Base-by-base conservation (phyloP, 2,888 invertebrate genomes). In the Himalopsyche kuldschensis region DNA sequence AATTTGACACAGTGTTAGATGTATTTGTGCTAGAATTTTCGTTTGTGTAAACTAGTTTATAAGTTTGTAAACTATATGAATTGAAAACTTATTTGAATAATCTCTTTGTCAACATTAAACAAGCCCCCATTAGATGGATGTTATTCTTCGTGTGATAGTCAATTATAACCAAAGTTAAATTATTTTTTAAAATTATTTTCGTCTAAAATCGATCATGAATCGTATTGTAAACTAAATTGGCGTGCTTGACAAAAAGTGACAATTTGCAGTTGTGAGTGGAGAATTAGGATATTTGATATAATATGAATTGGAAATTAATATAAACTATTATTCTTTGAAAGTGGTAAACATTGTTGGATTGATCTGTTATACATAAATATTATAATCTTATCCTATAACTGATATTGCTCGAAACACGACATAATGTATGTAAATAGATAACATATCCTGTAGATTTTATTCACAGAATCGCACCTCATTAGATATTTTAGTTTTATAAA, bases 151-250 rank as follows among this genome's bases (percentile, higher is more conserved):
- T 84, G 84, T 86, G 85, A 86, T 86, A 86, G 86, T 86, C 86
- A 86, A 85, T 82, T 82, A 78, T 83, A 84, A 86, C 86, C 86
- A 86, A 86, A 86, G 86, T 84, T 86, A 85, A 79, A 69, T 81
- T 78, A 84, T 76, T 75, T 81, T 84, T 55, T 81, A 55, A 79
- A 81, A 41, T 78, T 47, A 78, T 78, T 75, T 79, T 41, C 41
- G 78, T 84, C 81, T 79, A 47, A 35, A 32, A 35, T 76, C 76
- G 20, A 76, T 69, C 30, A 69, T 63, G 10, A 11, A 10, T 48
- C 48, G 4, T 24, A 63, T 24, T 63, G 30, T 69, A 69, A 69
- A 69, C 27, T 20, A 20, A 55, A 10, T 55, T 69, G 27, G 27
- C 20, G 11, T 69, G 27, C 69, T 69, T 69, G 69, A 69, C 69